These are phyloP conservation scores for Jacana jacana DNA, from an alignment of 2,113 vertebrate species.

Conservation along the genomic window DNA sequence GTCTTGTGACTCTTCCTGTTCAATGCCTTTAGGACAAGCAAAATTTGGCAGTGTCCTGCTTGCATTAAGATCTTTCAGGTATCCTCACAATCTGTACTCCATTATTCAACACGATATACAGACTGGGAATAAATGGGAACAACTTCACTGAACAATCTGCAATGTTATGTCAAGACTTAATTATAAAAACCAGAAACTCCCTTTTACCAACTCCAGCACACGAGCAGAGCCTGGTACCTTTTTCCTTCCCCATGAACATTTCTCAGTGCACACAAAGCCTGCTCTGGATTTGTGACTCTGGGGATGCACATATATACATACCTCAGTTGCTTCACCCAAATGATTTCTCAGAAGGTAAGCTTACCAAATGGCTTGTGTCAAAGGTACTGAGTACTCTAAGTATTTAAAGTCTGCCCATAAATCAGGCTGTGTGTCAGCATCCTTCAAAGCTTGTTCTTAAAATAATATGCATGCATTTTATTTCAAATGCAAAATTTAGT, in stretches of 20 bases:
- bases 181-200: not conserved
- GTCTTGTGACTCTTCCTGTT: not conserved
- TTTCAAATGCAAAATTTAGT: not conserved
- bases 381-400: not conserved
- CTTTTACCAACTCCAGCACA: not conserved
- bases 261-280: not conserved
- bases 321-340: not conserved
- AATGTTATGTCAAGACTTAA: not conserved
- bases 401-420: not conserved
- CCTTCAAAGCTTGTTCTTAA: not conserved
- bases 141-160: not conserved
- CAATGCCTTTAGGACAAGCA: not conserved
- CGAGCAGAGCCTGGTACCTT: not conserved
- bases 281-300: not conserved
- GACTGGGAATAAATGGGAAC: not conserved
- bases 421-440: not conserved
- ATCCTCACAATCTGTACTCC: not conserved
- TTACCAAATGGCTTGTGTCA: not conserved
- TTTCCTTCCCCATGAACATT: not conserved
- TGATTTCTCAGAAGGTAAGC: not conserved
- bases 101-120: not conserved
- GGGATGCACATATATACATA: accelerated
- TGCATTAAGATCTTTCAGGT: not conserved
- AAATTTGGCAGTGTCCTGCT: not conserved
- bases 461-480: not conserved